phyloP scores from a whole-genome alignment of 30 jellyfish, hydroid and myxozoan species.

The Chrysaora quinquecirrha region DNA sequence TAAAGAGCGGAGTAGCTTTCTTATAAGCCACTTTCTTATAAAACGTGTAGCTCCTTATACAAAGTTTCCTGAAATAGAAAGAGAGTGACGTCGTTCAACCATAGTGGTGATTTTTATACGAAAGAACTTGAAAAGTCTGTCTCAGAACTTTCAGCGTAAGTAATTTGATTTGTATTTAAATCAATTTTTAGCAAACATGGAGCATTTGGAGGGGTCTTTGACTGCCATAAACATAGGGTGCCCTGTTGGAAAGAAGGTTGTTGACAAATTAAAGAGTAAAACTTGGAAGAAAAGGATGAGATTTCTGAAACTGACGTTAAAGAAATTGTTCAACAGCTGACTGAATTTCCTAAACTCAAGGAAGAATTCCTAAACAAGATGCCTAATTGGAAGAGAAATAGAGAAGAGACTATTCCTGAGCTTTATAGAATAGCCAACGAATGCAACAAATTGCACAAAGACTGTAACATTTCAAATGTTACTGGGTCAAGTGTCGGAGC shows the following conservation, averaged over 20 bases:
- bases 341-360: not conserved
- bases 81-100: too few species aligned
- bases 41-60: too few species aligned
- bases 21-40: too few species aligned
- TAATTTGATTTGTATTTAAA: too few species aligned
- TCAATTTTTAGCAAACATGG: too few species aligned
- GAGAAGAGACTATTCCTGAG: conserved; percentile 15
- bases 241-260: conserved; percentile 11
- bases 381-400: conserved; percentile 10
- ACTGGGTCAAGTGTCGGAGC: conserved; percentile 61
- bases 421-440: conserved; percentile 18
- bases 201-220: not conserved
- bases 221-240: conserved; percentile 1
- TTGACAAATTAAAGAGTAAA: not conserved
- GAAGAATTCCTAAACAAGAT: conserved; percentile 6
- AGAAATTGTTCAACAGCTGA: conserved; percentile 6
- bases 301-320: conserved; percentile 11
- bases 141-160: too few species aligned
- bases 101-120: too few species aligned
- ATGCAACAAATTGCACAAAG: conserved; percentile 28
- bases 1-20: too few species aligned
- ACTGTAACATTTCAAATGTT: conserved; percentile 48
- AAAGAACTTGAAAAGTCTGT: too few species aligned
- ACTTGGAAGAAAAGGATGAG: conserved; percentile 11
- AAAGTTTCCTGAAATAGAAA: too few species aligned